Base-by-base conservation (phyloP, 2,888 invertebrate genomes). In the Himalopsyche kuldschensis region DNA sequence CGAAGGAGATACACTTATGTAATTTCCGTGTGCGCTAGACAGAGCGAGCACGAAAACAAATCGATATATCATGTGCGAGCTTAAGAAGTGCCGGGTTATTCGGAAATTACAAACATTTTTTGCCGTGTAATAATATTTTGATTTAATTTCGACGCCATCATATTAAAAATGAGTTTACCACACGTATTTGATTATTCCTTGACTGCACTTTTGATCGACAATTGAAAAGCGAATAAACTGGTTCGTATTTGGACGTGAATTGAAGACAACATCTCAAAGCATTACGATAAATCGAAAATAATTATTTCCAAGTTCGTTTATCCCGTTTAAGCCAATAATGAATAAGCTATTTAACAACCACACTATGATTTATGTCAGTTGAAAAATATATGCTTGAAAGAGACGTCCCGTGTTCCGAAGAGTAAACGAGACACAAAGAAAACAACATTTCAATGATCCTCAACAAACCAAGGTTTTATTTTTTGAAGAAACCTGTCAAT, bases 31-130 rank as follows among this genome's bases (percentile, higher is more conserved):
- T 30, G 82, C 85, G 87, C 86, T 86, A 79, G 82, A 85, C 80
- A 85, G 87, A 83, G 87, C 86, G 87, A 87, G 87, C 86, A 87
- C 87, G 87, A 88, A 87, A 88, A 88, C 88, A 88, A 88, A 88
- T 87, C 87, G 85, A 85, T 83, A 63, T 63, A 41, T 24, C 48
- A 11, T 69, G 69, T 69, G 69, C 30, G 27, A 69, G 69, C 15
- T 27, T 27, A 10, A 30, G 69, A 69, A 30, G 20, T 69, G 24
- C 69, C 27, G 20, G 63, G 63, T 63, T 20, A 24, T 24, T 63
- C 63, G 24, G 63, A 63, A 63, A 63, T 63, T 11, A 24, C 8
- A 41, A 15, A 15, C 41, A 1, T 41, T 41, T 41, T 41, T 41
- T 41, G 11, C 15, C 2, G 10, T 35, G 6, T n/a, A n/a, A n/a